Evolutionary conservation across 92 coral and sea anemone genomes (phyloP).

Genomic region (Micromussa lordhowensis): DNA sequence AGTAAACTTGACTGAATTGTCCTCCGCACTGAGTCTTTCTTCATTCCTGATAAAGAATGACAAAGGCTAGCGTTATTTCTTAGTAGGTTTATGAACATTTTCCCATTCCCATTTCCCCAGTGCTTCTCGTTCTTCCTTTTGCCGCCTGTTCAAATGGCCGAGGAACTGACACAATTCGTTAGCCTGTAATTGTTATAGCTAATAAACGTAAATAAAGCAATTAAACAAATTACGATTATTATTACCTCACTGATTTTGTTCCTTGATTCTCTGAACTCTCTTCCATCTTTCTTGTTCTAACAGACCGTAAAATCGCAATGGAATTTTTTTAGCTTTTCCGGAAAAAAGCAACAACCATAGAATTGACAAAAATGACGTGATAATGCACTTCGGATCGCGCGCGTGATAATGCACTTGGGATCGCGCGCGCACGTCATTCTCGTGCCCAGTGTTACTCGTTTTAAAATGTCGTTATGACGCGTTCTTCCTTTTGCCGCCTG

Average conservation of each 20-base stretch:
- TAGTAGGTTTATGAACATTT: not conserved
- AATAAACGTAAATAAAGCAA: not conserved
- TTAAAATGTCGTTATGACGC: not conserved
- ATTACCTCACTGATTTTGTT: not conserved
- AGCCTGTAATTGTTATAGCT: too few relatives aligned
- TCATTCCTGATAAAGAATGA: not conserved
- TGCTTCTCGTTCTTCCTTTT: too few relatives aligned
- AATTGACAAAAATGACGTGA: slow-evolving; percentile 4
- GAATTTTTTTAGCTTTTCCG: not conserved
- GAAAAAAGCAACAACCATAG: too few relatives aligned
- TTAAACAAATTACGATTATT: not conserved
- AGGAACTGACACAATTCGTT: too few relatives aligned
- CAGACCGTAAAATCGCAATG: too few relatives aligned
- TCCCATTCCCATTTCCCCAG: too few relatives aligned
- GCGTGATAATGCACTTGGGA: too few relatives aligned
- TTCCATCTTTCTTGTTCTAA: too few relatives aligned
- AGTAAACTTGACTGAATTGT: not conserved
- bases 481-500: not conserved
- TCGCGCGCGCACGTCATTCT: not conserved
- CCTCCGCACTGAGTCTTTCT: not conserved
- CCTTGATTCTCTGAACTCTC: not conserved
- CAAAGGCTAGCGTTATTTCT: not conserved
- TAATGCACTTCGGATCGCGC: not conserved
- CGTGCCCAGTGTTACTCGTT: too few relatives aligned
- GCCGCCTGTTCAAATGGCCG: too few relatives aligned